These are phyloP conservation scores for Papilio demoleus DNA, from an alignment of 2,888 invertebrate species.

Conservation along the genomic window DNA sequence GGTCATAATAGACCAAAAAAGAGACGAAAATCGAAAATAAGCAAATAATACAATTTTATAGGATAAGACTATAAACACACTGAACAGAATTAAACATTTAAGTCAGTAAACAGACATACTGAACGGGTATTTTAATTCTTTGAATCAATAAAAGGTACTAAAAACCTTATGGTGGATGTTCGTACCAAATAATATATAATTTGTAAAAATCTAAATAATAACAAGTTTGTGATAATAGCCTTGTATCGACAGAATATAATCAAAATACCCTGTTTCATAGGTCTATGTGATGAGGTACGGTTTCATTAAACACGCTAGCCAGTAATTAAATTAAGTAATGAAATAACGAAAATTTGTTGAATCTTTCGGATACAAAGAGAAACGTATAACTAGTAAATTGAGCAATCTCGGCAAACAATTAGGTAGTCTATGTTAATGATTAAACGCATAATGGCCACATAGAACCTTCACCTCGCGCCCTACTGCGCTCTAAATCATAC, in stretches of 20 bases:
- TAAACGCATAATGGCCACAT: constrained; percentile 21
- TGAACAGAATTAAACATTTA: neutral
- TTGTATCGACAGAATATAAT: constrained; percentile 43
- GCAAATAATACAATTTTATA: neutral
- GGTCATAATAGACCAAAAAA: constrained; percentile 3
- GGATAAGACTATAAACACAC: neutral
- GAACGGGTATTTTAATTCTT: neutral
- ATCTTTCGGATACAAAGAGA: constrained; percentile 20
- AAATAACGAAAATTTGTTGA: constrained; percentile 27
- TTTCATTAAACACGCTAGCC: constrained; percentile 33
- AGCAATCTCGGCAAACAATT: constrained; percentile 36
- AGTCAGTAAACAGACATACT: neutral
- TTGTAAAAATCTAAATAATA: constrained; percentile 53
- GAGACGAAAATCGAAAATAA: neutral
- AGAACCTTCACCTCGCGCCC: constrained; percentile 31
- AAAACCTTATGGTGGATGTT: too few species aligned
- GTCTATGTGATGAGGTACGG: constrained; percentile 25
- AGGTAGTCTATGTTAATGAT: constrained; percentile 16
- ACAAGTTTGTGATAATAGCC: constrained; percentile 60
- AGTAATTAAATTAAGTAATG: constrained; percentile 23
- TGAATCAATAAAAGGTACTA: neutral
- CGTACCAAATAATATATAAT: constrained; percentile 48
- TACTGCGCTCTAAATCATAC: constrained; percentile 39
- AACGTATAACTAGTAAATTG: constrained; percentile 19
- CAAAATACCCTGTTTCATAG: constrained; percentile 50